Base-by-base conservation (phyloP, 2,113 vertebrate species). In the Scophthalmus maximus region DNA sequence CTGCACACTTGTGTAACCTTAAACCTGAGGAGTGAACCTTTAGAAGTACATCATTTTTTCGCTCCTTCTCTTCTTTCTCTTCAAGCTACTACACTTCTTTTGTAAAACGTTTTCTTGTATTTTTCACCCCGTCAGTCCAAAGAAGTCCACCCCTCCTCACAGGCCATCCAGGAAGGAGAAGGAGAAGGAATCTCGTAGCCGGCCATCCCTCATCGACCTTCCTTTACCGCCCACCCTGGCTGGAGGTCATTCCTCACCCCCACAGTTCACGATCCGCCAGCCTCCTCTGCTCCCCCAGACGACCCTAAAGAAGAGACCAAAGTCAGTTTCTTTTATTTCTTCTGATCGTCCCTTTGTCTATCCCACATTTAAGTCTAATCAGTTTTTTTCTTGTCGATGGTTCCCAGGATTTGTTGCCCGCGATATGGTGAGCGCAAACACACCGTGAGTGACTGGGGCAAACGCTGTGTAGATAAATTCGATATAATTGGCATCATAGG, bases 401-500 rank as follows among this genome's bases (percentile, higher is more conserved):
- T 61, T 56, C 75, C 3, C 78, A 99, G 97, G 97, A 97, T 99
- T 92, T 99, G 98, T 89, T 97, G 96, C 81, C 96, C 97, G 42
- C 96, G 97, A n/a, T 98, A 98, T 0, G 98, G 98, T 58, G 98
- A 99, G 87, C 95, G 96, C 89, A 96, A 96, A 55, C 97, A 99
- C 78, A 98, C 95, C 1, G 95, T 96, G 84, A 98, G 95, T 1
- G 98, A 98, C 92, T 99, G 98, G 97, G 98, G 97, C 8, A 99
- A 99, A 73, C 96, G 97, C 25, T 98, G 98, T 9, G 98, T 99
- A 71, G 98, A 99, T 89, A 99, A 98, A 69, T 99, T 98, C 55
- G 96, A 98, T 74, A 99, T 99, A 71, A 98, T 99, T 46, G 96
- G 98, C 22, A 99, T 99, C 82, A 99, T 98, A 36, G 98, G 98